phyloP scores from a whole-genome alignment of 2,888 invertebrate species.

The Clusia tigrina region DNA sequence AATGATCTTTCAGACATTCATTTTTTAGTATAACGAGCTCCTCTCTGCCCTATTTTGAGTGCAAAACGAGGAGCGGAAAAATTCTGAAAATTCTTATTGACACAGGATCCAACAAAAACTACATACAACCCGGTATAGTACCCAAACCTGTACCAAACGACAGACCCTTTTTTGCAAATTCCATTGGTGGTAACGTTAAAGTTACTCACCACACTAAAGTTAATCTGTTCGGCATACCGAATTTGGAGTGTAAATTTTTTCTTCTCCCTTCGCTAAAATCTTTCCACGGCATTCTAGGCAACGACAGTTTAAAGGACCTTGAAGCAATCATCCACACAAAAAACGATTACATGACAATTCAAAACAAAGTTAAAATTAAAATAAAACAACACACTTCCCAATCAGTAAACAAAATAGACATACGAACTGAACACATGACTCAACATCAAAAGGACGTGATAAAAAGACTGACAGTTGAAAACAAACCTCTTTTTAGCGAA shows the following conservation, averaged over 20 bases:
- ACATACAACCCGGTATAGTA: slow-evolving; percentile 10
- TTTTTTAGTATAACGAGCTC: slow-evolving; percentile 28
- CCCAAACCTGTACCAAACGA: not conserved
- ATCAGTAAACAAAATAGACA: not conserved
- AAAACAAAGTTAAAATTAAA: not conserved
- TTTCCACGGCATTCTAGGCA: no score
- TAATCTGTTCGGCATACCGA: not conserved
- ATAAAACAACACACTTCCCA: not conserved
- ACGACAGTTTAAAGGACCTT: slow-evolving; percentile 4
- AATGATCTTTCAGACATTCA: slow-evolving; percentile 9
- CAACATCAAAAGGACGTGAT: slow-evolving; percentile 17
- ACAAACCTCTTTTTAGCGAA: slow-evolving; percentile 10
- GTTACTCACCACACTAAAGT: slow-evolving; percentile 2
- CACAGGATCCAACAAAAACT: slow-evolving; percentile 15
- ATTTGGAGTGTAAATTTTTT: not conserved
- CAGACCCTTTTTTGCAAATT: not conserved
- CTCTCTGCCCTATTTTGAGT: slow-evolving; percentile 12
- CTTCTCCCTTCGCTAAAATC: slow-evolving; percentile 4
- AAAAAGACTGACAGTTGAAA: slow-evolving; percentile 6
- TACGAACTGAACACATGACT: slow-evolving; percentile 9
- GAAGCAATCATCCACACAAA: slow-evolving; percentile 7
- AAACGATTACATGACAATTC: not conserved
- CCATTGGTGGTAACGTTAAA: not conserved
- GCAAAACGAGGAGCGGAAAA: not conserved
- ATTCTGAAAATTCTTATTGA: slow-evolving; percentile 9